phyloP scores from a whole-genome alignment of 2,888 invertebrate genomes.

The Mechanitis messenoides region DNA sequence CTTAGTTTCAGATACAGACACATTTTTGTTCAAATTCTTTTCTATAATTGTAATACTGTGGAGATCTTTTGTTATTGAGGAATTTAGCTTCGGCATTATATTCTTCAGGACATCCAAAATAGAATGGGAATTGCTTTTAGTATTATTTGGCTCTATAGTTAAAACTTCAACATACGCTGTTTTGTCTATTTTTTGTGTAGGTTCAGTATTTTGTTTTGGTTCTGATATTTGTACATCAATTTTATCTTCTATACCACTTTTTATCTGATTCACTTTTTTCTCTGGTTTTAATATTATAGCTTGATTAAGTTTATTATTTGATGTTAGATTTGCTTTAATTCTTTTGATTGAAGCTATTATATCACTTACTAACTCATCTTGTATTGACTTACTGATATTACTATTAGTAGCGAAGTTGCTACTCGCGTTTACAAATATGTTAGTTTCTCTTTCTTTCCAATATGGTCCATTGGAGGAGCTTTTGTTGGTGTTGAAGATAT shows the following conservation, averaged over 20 bases:
- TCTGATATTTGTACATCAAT: conserved; percentile 36
- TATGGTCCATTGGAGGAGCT: conserved; percentile 33
- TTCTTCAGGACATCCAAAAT: conserved; percentile 67
- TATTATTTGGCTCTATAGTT: conserved; percentile 64
- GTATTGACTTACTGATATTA: conserved; percentile 43
- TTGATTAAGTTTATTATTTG: conserved; percentile 51
- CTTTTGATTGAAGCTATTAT: conserved; percentile 67
- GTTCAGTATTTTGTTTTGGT: conserved; percentile 17
- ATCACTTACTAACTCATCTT: conserved; percentile 60
- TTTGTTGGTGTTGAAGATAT: conserved; percentile 60
- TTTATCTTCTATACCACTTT: conserved; percentile 60
- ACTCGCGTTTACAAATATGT: conserved; percentile 74
- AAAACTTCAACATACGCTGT: conserved; percentile 59
- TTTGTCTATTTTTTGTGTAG: conserved; percentile 31
- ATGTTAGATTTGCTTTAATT: conserved; percentile 60
- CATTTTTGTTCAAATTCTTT: conserved; percentile 57
- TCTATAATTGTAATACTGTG: conserved; percentile 69
- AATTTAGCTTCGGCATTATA: conserved; percentile 66
- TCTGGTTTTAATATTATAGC: conserved; percentile 56
- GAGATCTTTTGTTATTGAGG: conserved; percentile 56
- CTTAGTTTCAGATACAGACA: conserved; percentile 55
- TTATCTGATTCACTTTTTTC: conserved; percentile 42
- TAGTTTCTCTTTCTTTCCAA: conserved; percentile 64
- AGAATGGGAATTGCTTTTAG: conserved; percentile 46
- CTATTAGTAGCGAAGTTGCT: conserved; percentile 49